Evolutionary conservation across 2,797 vertebrate genomes (phyloP), one percentile per base, ranked within the genome.

Genomic region (Naso thynnoides): DNA sequence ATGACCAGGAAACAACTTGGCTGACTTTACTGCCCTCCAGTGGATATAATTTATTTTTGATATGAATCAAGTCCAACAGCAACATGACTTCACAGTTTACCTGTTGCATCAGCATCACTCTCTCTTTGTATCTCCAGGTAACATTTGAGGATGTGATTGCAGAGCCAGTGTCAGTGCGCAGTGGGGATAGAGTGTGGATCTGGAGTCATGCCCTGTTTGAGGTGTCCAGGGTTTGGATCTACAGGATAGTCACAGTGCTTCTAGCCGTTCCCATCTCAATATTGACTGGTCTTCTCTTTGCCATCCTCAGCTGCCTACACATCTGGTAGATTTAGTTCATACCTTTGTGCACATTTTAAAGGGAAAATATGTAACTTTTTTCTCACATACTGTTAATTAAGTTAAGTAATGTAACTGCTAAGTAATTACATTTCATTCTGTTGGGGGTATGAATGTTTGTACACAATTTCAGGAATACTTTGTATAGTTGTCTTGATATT

Each of bases 101-200:
- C 10, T 21, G 29, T 38, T 26, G 16, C 42, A 59, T 61, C 44
- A 49, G 18, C 16, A 55, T 3, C 58, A 33, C 23, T 39, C 36
- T 75, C 7, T 64, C 52, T 79, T 42, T 82, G 18, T 79, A 38
- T 77, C 53, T 67, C n/a, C 70, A 96, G 95, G 92, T 95, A 57
- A 88, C 79, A 7, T 95, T 96, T 88, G 94, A 95, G 85, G 95
- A 96, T 49, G 93, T 96, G 71, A 95, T 96, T 16, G 95, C 95
- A 2, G 95, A 96, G 83, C 95, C 95, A 0, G 84, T 80, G 65
- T 90, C 94, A 0, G 84, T 94, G 44, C 94, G 91, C 45, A 95
- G 94, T 14, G 92, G 93, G 6, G 95, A 95, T 88, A 82, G 93
- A 58, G 88, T 95, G 18, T 96, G 95, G 95, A 90, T 95, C 80